Percentiles rank a stretch among this genome's conserved stretches.
Evolutionary conservation across 2,888 invertebrate species (phyloP).

Genomic region (Sturmia bella): DNA sequence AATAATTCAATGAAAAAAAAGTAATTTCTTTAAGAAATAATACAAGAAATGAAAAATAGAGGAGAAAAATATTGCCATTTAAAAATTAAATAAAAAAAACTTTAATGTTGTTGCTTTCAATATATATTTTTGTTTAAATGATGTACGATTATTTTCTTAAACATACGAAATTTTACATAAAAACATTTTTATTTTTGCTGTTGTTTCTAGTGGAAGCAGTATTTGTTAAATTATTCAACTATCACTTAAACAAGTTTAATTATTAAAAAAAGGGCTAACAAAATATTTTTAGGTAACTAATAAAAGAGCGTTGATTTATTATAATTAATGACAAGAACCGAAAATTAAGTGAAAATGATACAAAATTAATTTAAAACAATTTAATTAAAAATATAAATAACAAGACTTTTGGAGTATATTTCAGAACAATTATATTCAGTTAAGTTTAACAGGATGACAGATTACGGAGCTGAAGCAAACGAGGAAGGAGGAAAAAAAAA

Average conservation of each 20-base stretch:
- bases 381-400: constrained; percentile 56
- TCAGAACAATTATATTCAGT: constrained; percentile 50
- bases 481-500: constrained; percentile 14
- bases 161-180: constrained; percentile 62
- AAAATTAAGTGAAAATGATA: constrained; percentile 23
- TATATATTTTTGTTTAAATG: constrained; percentile 47
- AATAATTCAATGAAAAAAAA: constrained; percentile 51
- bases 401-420: constrained; percentile 32
- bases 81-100: constrained; percentile 59
- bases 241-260: constrained; percentile 42
- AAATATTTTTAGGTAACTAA: constrained; percentile 45
- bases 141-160: constrained; percentile 45
- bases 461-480: constrained; percentile 27
- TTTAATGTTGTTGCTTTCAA: constrained; percentile 17
- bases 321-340: constrained; percentile 47
- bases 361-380: constrained; percentile 18
- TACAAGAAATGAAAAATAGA: constrained; percentile 31
- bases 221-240: constrained; percentile 49
- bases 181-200: constrained; percentile 48
- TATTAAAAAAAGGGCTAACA: constrained; percentile 31
- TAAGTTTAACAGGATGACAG: constrained; percentile 33
- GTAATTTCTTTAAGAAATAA: constrained; percentile 20
- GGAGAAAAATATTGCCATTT: constrained; percentile 65
- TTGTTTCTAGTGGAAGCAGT: constrained; percentile 65
- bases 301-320: constrained; percentile 53